Base-by-base conservation (phyloP, 2,113 vertebrate species). In the Furnarius figulus region DNA sequence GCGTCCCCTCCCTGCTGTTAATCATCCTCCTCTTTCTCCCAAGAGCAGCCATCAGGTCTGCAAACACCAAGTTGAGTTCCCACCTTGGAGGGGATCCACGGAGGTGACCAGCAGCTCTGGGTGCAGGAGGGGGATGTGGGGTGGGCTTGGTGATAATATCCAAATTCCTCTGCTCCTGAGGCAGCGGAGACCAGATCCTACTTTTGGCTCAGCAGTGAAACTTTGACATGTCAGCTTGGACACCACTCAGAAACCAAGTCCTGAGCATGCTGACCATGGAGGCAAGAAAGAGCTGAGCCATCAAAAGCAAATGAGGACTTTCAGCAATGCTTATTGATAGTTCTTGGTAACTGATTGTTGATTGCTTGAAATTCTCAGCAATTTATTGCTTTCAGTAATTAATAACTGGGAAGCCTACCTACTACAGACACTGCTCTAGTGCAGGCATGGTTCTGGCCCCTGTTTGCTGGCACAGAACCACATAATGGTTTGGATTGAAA, bases 1-100 rank as follows among this genome's bases (percentile, higher is more conserved):
- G 73, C 47, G 59, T 80, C 79, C 75, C 56, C 82, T 91, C 90
- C 93, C 91, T 93, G 77, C 37, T 73, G 59, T 82, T 94, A 44
- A 91, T 94, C 75, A 58, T 52, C 68, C 66, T 92, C 87, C 46
- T 70, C 75, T 71, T 91, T 85, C 59, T 90, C 56, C 61, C 40
- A 15, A 42, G 30, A 58, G 61, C 91, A 28, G 21, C 66, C 3
- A 0, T 14, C 44, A 49, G 39, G 27, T 74, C 79, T 88, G 46
- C 35, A 47, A 71, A 61, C 21, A 15, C 39, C 55, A 50, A 0
- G 3, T 0, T 46, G 65, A 46, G 28, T 23, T 85, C 49, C 31
- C 58, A 65, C 25, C 66, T 78, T 7, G 14, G 22, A 83, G 30
- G 21, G 33, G 22, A 81, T 62, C 28, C 58, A 22, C 5, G 5